Evolutionary conservation across 2,113 vertebrate species (phyloP).

Genomic region (Campylomormyrus tamandua): DNA sequence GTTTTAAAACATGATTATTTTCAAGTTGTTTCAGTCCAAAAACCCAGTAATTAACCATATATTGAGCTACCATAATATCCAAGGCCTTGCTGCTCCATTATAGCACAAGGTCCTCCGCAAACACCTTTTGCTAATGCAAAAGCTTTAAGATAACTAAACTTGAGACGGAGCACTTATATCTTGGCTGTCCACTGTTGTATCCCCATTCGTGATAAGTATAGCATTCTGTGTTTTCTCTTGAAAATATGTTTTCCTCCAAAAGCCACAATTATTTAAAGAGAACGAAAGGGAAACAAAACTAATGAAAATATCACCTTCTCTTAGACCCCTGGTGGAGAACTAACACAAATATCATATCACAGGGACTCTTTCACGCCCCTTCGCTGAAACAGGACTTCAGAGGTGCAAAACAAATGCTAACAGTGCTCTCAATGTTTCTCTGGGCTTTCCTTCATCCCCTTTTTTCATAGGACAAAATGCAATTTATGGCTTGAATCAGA

Average conservation of each 20-base stretch:
- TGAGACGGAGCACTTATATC: background rate
- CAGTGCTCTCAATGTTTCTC: conserved; percentile 5
- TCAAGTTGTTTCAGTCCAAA: background rate
- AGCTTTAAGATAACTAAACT: background rate
- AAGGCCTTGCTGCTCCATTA: background rate
- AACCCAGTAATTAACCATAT: background rate
- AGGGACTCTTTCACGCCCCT: background rate
- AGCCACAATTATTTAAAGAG: background rate
- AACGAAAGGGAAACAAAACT: background rate
- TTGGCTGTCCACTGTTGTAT: background rate
- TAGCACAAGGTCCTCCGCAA: background rate
- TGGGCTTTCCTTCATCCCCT: background rate
- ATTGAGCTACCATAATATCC: background rate
- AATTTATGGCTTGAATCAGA: conserved; percentile 43
- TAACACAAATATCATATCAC: background rate
- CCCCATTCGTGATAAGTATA: background rate
- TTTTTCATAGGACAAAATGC: conserved; percentile 39
- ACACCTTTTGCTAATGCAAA: background rate
- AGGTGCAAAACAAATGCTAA: conserved; percentile 9
- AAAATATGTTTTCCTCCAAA: background rate
- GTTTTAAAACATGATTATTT: background rate
- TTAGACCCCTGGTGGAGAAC: background rate
- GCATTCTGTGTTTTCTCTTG: background rate
- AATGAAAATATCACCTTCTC: background rate
- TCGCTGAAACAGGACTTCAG: background rate